Evolutionary conservation across 64 coral and sea anemone species (phyloP).

Genomic region (Catalaphyllia jardinei): DNA sequence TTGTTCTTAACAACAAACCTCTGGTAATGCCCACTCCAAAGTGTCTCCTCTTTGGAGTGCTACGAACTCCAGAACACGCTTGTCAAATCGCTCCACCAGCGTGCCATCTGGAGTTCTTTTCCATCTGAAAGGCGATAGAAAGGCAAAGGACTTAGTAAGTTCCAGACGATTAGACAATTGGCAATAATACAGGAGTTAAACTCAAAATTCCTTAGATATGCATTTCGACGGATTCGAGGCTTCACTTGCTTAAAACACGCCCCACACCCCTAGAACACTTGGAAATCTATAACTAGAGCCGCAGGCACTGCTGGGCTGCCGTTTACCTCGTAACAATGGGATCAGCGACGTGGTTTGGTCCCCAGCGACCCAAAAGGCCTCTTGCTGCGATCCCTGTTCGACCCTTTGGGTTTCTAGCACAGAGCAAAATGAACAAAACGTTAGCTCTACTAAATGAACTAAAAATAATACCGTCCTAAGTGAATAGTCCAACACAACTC

Average conservation of each 20-base stretch:
- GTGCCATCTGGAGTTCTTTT: conserved; percentile 46
- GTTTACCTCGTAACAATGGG: conserved; percentile 71
- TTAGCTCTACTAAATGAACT: too few species aligned
- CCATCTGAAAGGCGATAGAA: conserved; percentile 40
- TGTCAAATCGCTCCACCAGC: conserved; percentile 28
- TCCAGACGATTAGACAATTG: too few species aligned
- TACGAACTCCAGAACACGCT: conserved; percentile 80
- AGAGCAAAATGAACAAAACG: not conserved
- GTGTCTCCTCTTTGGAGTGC: conserved; percentile 66
- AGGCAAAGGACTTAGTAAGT: not conserved
- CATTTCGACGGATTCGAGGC: too few species aligned
- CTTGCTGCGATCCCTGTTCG: conserved; percentile 72
- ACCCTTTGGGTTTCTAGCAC: conserved; percentile 71
- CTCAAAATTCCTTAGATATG: too few species aligned
- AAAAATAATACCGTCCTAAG: too few species aligned
- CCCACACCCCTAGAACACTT: too few species aligned
- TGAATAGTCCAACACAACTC: too few species aligned
- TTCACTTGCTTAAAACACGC: too few species aligned
- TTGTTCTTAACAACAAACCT: conserved; percentile 40
- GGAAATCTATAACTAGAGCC: too few species aligned
- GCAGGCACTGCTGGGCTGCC: too few species aligned
- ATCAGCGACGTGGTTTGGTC: conserved; percentile 79
- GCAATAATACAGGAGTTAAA: too few species aligned
- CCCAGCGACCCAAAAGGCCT: conserved; percentile 80
- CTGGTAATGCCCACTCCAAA: conserved; percentile 71